A percentile compares a stretch with the other conserved stretches of the same genome.
Conservation (phyloP, 2,888 invertebrate species). For the Metellina segmentata region DNA sequence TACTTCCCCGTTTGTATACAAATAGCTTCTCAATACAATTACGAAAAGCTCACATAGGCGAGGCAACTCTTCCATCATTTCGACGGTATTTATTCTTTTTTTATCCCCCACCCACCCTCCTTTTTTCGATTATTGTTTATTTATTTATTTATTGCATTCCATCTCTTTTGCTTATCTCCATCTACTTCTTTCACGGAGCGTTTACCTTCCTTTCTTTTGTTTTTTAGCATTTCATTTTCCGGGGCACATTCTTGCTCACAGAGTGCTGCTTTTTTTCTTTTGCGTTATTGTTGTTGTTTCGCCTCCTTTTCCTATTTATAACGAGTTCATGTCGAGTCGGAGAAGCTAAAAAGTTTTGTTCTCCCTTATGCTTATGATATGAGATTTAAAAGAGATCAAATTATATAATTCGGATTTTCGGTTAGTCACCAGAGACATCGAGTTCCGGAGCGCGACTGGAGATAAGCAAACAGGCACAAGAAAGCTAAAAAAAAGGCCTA, state of each 20-base stretch:
- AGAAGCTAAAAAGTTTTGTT: conserved; percentile 44
- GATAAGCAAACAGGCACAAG: conserved; percentile 52
- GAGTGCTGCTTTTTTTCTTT: conserved; percentile 34
- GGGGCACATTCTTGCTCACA: neutral
- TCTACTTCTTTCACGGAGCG: conserved; percentile 56
- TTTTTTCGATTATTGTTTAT: conserved; percentile 1
- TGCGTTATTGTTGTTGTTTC: conserved; percentile 19
- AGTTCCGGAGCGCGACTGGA: conserved; percentile 29
- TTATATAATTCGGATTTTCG: conserved; percentile 76
- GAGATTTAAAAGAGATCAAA: conserved; percentile 77
- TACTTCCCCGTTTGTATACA: conserved; percentile 70
- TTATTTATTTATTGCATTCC: conserved; percentile 37
- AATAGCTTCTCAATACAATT: conserved; percentile 76
- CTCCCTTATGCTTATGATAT: conserved; percentile 59
- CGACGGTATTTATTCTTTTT: conserved; percentile 44
- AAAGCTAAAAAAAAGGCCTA: conserved; percentile 18
- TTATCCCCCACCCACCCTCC: neutral
- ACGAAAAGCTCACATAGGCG: conserved; percentile 68
- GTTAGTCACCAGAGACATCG: conserved; percentile 64
- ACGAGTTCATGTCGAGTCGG: conserved; percentile 62
- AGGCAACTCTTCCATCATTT: conserved; percentile 57
- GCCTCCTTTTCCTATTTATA: conserved; percentile 57
- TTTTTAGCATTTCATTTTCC: conserved; percentile 51
- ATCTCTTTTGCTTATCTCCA: conserved; percentile 59
- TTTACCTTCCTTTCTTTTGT: conserved; percentile 60